Base-by-base conservation (phyloP, 2,888 invertebrate species). In the Cactoblastis cactorum region DNA sequence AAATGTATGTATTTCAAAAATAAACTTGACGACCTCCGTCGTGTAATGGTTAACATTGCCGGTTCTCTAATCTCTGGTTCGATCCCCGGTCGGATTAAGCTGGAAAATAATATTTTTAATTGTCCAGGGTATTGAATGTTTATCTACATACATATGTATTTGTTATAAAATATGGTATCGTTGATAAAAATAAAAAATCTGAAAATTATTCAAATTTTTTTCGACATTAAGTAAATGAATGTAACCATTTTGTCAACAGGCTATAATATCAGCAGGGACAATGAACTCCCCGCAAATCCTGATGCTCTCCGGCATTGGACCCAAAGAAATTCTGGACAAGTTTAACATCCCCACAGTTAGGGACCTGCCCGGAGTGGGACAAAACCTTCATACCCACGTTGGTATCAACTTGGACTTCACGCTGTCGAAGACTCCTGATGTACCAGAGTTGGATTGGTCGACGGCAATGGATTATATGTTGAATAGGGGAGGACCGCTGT, bases 301-400 rank as follows among this genome's bases (percentile, higher is more conserved):
- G 2, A 68, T 94, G 2, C 86, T 93, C 2, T 94, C 94, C 0
- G 94, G 94, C 8, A 88, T 94, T 5, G 94, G 94, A 0, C 92
- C 94, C 0, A 91, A 86, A 61, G 85, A 90, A 4, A 92, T 92
- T 41, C 75, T 94, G 1, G 77, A 90, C 39, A 83, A 86, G 51
- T 90, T 92, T 52, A 91, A 92, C 50, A 91, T 94, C 22, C 90
- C 90, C 3, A 86, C 92, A 8, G 81, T 92, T 19, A 91, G 91
- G 54, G 90, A 94, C 55, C 75, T 94, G 15, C 93, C 93, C 0
- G 94, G 94, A 0, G 94, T 94, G 0, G 94, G 94, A 0, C 91
- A 91, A 64, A 94, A 94, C 65, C 75, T 94, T 0, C 93, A 93
- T 52, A 94, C 94, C 67, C 94, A 94, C 62, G 92, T 94, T 0